Percentiles rank a stretch among this genome's conserved stretches.
phyloP scores from a whole-genome alignment of 2,888 invertebrate species.

The Pherbina coryleti region DNA sequence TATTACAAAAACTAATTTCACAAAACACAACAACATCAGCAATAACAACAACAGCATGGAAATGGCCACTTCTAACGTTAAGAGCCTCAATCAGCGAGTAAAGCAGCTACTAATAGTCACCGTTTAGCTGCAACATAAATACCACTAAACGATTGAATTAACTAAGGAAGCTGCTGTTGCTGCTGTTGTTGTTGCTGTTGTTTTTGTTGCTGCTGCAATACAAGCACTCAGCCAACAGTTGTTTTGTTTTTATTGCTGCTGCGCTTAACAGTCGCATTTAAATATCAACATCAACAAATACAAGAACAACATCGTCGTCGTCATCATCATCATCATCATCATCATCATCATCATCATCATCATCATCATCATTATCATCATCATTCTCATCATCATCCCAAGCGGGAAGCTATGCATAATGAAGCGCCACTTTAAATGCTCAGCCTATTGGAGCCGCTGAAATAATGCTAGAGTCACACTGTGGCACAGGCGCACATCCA shows the following conservation, averaged over 20 bases:
- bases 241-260: background rate
- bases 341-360: background rate
- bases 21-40: background rate
- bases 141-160: constrained; percentile 21
- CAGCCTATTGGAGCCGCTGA: background rate
- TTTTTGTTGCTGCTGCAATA: constrained; percentile 8
- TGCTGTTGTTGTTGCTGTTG: constrained; percentile 3
- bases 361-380: background rate
- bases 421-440: constrained; percentile 33
- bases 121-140: constrained; percentile 26
- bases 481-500: too few relatives aligned
- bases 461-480: background rate
- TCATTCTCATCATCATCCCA: background rate
- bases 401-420: constrained; percentile 11
- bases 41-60: background rate
- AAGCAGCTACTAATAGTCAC: constrained; percentile 17
- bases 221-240: background rate
- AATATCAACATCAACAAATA: background rate
- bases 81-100: constrained; percentile 12
- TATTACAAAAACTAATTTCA: too few relatives aligned
- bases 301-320: too few relatives aligned
- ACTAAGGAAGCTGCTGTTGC: background rate
- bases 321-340: background rate
- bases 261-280: constrained; percentile 1
- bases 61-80: background rate